Conservation (phyloP, 2,113 vertebrate genomes). For the Grammomys surdaster region DNA sequence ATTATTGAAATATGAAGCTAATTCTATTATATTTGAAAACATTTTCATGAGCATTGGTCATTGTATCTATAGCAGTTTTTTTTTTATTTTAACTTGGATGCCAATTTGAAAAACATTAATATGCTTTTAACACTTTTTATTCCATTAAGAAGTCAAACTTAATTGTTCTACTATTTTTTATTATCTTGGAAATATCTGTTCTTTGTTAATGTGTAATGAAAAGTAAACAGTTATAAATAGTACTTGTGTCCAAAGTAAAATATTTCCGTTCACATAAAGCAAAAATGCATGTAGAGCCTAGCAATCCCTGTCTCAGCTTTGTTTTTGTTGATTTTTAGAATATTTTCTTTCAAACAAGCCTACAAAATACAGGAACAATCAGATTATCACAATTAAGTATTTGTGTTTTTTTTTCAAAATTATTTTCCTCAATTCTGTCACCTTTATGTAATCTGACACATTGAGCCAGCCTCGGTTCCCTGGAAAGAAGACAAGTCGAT, state of each 20-base stretch:
- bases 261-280: background rate
- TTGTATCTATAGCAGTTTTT: background rate
- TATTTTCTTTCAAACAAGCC: conserved; percentile 65
- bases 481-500: background rate
- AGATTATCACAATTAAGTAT: conserved; percentile 77
- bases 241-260: conserved; percentile 68
- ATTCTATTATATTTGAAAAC: background rate
- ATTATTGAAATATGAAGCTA: background rate
- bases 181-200: background rate
- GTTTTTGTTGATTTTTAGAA: conserved; percentile 77
- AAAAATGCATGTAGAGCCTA: background rate
- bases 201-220: background rate
- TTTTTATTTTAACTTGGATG: background rate
- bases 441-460: too few species aligned
- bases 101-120: background rate
- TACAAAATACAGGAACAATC: conserved; percentile 78
- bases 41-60: background rate
- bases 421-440: background rate
- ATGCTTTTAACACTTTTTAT: background rate
- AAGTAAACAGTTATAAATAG: conserved; percentile 9
- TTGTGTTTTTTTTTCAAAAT: conserved; percentile 70
- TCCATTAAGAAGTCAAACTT: background rate
- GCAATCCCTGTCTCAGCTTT: conserved; percentile 16
- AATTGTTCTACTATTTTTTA: background rate
- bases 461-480: background rate